phyloP scores from a whole-genome alignment of 2,888 invertebrate species.

The Podotricha telesiphe region DNA sequence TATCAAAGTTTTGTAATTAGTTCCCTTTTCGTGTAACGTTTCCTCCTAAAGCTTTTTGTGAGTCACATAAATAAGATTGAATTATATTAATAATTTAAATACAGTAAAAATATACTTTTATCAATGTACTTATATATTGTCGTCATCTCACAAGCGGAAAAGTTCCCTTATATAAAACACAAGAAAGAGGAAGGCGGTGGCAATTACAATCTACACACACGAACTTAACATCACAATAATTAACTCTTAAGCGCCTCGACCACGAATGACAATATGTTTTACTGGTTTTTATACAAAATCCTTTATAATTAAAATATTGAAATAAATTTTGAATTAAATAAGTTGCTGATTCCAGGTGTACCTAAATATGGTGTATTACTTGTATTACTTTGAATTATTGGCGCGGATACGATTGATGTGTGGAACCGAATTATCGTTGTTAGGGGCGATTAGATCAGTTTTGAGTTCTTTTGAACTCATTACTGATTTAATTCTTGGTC shows the following conservation, averaged over 20 bases:
- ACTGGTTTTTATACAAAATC: neutral
- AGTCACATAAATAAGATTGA: neutral
- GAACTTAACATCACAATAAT: neutral
- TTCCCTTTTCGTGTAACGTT: slow-evolving; percentile 6
- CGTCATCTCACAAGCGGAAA: neutral
- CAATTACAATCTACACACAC: too few species aligned
- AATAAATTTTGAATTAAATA: too few species aligned
- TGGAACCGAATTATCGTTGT: neutral
- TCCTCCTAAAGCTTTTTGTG: slow-evolving; percentile 3
- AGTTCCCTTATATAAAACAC: too few species aligned
- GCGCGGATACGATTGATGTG: slow-evolving; percentile 10
- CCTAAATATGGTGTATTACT: neutral
- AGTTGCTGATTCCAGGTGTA: too few species aligned
- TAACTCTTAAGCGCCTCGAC: too few species aligned
- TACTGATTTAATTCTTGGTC: too few species aligned
- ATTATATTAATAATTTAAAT: neutral
- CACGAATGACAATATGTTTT: neutral
- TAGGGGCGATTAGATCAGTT: too few species aligned
- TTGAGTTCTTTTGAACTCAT: too few species aligned
- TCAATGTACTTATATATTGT: neutral
- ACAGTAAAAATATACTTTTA: neutral
- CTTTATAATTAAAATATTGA: too few species aligned
- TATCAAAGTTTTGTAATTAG: neutral
- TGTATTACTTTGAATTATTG: too few species aligned
- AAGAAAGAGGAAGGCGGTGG: neutral